Conservation (phyloP, 1,140 invertebrate species). For the Anoplolepis gracilipes region DNA sequence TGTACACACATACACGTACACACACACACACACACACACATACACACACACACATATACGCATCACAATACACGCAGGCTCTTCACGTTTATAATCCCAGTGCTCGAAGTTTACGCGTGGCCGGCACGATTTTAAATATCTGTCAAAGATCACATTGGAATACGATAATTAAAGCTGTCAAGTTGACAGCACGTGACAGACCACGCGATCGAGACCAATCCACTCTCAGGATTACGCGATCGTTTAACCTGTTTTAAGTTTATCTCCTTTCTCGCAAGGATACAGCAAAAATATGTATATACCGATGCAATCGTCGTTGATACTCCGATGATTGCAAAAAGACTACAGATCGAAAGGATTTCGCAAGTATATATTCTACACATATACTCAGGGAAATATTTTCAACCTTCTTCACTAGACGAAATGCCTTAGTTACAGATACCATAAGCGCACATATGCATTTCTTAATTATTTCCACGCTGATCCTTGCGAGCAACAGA, state of each 20-base stretch:
- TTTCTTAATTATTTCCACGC: slow-evolving; percentile 12
- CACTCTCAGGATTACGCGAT: not conserved
- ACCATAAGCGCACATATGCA: not conserved
- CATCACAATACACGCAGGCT: slow-evolving; percentile 76
- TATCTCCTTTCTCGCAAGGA: slow-evolving; percentile 26
- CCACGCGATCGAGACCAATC: slow-evolving; percentile 16
- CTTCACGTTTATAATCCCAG: slow-evolving; percentile 73
- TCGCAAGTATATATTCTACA: slow-evolving; percentile 8
- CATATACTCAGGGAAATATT: slow-evolving; percentile 23
- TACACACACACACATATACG: slow-evolving; percentile 41
- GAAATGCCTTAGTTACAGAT: slow-evolving; percentile 40
- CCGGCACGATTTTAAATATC: slow-evolving; percentile 45
- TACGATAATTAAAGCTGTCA: not conserved
- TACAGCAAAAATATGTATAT: not conserved
- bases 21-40: slow-evolving; percentile 8
- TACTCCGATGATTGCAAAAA: slow-evolving; percentile 60
- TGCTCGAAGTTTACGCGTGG: slow-evolving; percentile 59
- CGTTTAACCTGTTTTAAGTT: slow-evolving; percentile 45
- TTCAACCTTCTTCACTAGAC: slow-evolving; percentile 16
- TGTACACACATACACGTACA: slow-evolving; percentile 23
- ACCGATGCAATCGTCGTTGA: slow-evolving; percentile 62
- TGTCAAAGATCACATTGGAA: slow-evolving; percentile 38
- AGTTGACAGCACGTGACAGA: not conserved
- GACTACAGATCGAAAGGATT: not conserved
- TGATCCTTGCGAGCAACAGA: slow-evolving; percentile 39